Evolutionary conservation across 2,113 vertebrate species (phyloP), one percentile per base, ranked within the genome.

Genomic region (Illadopsis cleaveri): DNA sequence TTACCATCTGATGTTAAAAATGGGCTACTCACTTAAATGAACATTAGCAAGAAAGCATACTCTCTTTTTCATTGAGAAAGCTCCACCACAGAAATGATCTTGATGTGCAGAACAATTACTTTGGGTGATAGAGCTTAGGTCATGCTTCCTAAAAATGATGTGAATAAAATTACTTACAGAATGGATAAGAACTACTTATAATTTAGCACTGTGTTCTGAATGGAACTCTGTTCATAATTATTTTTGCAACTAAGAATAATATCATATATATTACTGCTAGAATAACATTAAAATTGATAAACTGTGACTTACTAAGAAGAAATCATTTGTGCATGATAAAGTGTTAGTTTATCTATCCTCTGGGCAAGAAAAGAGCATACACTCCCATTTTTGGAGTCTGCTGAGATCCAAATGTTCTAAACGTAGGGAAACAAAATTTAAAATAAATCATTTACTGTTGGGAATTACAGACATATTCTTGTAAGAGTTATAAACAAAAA

Each of bases 161-260:
- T 86, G 82, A 90, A 84, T 86, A 90, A 94, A 96, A 97, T 95
- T 89, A 96, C 85, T 94, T 92, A 71, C 56, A 79, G 79, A 94
- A 47, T 61, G 44, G 71, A 27, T 90, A 95, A 83, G 80, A 91
- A 69, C 33, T 79, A 65, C 51, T 83, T 33, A 30, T 76, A 94
- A 94, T 76, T 93, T 88, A 93, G 68, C 64, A 77, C 82, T 76
- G 28, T 69, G 88, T 89, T 95, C 79, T 91, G 73, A 86, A 77
- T 69, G 51, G 73, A 69, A 89, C 14, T 80, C 66, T 71, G 33
- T 66, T 86, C 64, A 71, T 83, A 94, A 94, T 93, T 84, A 78
- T 93, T 95, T 96, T 93, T 88, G 71, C 86, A 93, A 79, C 78
- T 82, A 90, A 95, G 89, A 93, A 84, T 96, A 96, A 91, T 78